Conservation (phyloP, 2,113 vertebrate species). For the Scolopax mira region DNA sequence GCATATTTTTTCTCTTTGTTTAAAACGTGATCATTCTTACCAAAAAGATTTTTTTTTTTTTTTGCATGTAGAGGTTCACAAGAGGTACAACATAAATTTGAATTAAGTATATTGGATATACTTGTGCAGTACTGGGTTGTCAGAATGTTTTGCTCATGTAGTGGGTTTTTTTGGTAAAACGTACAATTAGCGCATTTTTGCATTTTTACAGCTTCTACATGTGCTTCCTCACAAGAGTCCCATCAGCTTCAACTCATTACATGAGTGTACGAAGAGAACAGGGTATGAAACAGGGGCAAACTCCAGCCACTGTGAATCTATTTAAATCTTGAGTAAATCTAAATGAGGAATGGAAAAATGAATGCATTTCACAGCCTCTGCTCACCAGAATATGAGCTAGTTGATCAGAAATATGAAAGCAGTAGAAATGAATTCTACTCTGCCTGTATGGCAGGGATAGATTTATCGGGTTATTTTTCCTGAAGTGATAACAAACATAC, state of each 20-base stretch:
- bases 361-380: not conserved
- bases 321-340: not conserved
- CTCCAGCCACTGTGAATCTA: accelerated
- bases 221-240: not conserved
- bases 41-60: not conserved
- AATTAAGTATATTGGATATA: not conserved
- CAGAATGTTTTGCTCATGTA: not conserved
- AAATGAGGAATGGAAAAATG: not conserved
- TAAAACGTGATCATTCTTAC: not conserved
- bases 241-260: not conserved
- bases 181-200: not conserved
- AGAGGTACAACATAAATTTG: not conserved
- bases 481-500: not conserved
- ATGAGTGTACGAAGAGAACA: not conserved
- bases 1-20: not conserved
- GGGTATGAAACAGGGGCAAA: not conserved
- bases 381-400: not conserved
- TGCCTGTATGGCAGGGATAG: not conserved
- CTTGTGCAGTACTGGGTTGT: not conserved
- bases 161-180: not conserved
- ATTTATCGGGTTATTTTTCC: not conserved
- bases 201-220: not conserved
- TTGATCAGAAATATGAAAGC: not conserved
- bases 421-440: not conserved
- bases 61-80: not conserved